Percentiles rank a stretch among this genome's conserved stretches.
Evolutionary conservation across 1,140 invertebrate genomes (phyloP).

Genomic region (Macrobrachium rosenbergii): DNA sequence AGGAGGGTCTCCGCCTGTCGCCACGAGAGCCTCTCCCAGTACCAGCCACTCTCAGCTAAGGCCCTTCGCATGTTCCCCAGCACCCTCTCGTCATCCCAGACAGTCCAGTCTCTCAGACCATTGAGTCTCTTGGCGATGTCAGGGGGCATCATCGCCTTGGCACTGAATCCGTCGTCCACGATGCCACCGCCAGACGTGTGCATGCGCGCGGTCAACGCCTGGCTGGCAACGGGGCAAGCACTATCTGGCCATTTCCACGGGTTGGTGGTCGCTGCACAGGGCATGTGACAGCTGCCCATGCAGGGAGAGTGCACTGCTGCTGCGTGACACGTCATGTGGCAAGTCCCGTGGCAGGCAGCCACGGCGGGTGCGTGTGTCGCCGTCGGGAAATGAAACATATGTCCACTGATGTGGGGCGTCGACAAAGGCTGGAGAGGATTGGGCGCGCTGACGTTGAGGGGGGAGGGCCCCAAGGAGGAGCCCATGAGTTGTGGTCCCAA

Average conservation of each 20-base stretch:
- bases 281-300: conserved; percentile 23
- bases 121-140: not conserved
- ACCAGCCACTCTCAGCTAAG: conserved; percentile 47
- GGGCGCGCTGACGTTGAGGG: not conserved
- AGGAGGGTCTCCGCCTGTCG: conserved; percentile 61
- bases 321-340: conserved; percentile 26
- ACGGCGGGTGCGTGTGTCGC: not conserved
- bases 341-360: conserved; percentile 5
- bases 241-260: conserved; percentile 57
- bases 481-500: conserved; percentile 12
- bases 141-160: conserved; percentile 11
- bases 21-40: conserved; percentile 63
- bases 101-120: not conserved
- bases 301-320: conserved; percentile 6
- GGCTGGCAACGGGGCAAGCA: conserved; percentile 19
- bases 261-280: not conserved
- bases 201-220: conserved; percentile 41
- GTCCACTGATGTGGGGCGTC: conserved; percentile 53
- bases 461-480: conserved; percentile 9
- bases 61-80: conserved; percentile 29
- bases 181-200: conserved; percentile 54
- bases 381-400: conserved; percentile 56
- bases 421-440: conserved; percentile 16
- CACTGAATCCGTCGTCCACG: conserved; percentile 38
- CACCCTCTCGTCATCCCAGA: conserved; percentile 25